Evolutionary conservation across 2,113 vertebrate genomes (phyloP).

Genomic region (Dryoscopus gambensis): DNA sequence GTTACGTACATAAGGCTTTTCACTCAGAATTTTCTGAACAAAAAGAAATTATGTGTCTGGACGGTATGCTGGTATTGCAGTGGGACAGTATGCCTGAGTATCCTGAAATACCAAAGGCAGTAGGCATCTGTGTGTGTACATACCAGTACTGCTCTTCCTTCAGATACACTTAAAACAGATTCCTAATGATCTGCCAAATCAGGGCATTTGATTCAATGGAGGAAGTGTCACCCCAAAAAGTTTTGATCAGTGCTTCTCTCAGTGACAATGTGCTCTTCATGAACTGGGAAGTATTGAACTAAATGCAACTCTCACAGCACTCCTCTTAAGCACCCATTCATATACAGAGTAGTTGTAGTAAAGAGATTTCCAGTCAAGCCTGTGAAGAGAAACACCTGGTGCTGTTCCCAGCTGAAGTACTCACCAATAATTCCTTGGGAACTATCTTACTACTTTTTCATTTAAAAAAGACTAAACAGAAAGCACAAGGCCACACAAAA

Average conservation of each 20-base stretch:
- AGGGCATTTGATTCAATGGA: background rate
- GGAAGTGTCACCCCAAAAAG: background rate
- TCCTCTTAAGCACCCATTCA: background rate
- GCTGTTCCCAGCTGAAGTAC: background rate
- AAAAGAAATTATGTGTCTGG: background rate
- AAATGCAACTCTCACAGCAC: background rate
- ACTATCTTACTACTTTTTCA: conserved; percentile 23
- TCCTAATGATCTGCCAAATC: background rate
- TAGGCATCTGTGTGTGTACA: background rate
- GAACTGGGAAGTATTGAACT: background rate
- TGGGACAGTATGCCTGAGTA: background rate
- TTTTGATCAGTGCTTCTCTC: background rate
- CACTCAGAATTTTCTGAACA: background rate
- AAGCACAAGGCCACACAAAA: conserved; percentile 59
- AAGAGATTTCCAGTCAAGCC: conserved; percentile 15
- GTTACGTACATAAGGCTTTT: background rate
- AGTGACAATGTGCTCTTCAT: background rate
- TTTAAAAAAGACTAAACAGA: conserved; percentile 16
- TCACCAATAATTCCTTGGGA: background rate
- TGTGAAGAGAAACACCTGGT: background rate
- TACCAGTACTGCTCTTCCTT: background rate
- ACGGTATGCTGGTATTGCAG: background rate
- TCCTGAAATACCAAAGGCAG: background rate
- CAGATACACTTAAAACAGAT: background rate
- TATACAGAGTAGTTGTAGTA: background rate